Base-by-base conservation (phyloP, 2,797 vertebrate genomes). In the Chiropotes sagulatus region DNA sequence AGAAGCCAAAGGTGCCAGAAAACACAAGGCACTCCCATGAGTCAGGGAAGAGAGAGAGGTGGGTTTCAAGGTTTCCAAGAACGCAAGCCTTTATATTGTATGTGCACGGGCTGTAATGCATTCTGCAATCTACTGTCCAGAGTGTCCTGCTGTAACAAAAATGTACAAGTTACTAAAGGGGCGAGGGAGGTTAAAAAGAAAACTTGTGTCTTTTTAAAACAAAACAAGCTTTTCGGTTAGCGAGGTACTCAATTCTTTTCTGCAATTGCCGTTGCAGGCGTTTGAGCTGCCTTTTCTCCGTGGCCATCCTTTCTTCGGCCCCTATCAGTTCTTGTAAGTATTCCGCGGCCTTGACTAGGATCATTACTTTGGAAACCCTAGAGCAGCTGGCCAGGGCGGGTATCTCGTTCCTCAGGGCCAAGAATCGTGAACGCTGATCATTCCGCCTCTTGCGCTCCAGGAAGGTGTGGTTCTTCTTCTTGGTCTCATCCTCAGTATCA, bases 331-430 rank as follows among this genome's bases (percentile, higher is more conserved):
- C 98, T 72, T 98, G 98, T 95, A 99, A 98, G 98, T 99, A 99
- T 89, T 99, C 99, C 0, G 99, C 99, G 0, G 99, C 99, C 79
- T 99, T 99, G 96, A 99, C 99, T 97, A 99, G 98, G 98, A 99
- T 99, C 97, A 99, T 99, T 95, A 99, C 99, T 97, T 99, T 99
- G 0, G 99, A 99, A 0, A 99, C 99, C 97, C 99, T 99, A 95
- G 99, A 98, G 2, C 99, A 99, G 97, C 99, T 98, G 48, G 99
- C 99, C 6, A 99, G 98, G 28, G 99, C 99, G 0, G 99, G 99
- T 67, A 99, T 99, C 98, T 99, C 98, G 81, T 99, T 99, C 83
- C 99, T 98, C 41, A 99, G 98, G 0, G 99, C 99, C 93, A 99
- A 98, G 98, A 99, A 99, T 4, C 99, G 99, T 0, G 99, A 99